Base-by-base conservation (phyloP, 1,140 invertebrate species). In the Linepithema humile region DNA sequence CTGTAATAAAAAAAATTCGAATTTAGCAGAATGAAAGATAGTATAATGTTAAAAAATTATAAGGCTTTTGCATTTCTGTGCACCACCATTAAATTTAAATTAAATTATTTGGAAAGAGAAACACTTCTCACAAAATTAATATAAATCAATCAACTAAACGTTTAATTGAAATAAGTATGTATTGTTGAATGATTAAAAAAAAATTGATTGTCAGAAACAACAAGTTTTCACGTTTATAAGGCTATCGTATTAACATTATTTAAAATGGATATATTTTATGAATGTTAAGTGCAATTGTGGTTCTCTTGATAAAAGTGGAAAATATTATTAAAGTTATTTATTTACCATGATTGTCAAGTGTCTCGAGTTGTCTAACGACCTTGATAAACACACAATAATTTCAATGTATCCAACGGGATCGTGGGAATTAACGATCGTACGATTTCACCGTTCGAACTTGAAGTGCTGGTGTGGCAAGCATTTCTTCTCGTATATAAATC, bases 401-500 rank as follows among this genome's bases (percentile, higher is more conserved):
- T 77, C 82, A 53, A 32, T 10, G 9, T 53, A 69, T 40, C 23
- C 26, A 40, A 69, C 17, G 35, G 5, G 7, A 65, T 29, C 20
- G 9, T 12, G 9, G 38, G n/a, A 20, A 23, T 55, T 23, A 45
- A n/a, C 35, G 43, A 78, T 20, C 17, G 40, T 77, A 64, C 72
- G 48, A 57, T 74, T 73, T 83, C 64, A 70, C 62, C 12, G 62
- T 23, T 69, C 35, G 26, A 26, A 55, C 20, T 60, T 59, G 29
- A 90, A 85, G 26, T 86, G 48, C 38, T 43, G 55, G 15, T 57
- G 59, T 45, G 12, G 48, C n/a, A 62, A 40, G 45, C 53, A 20
- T 57, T 53, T 17, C 62, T 78, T 74, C 62, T 84, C 45, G 57
- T 89, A 87, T 89, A 89, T 89, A 89, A 89, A 85, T 88, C 84